phyloP scores from a whole-genome alignment of 92 coral and sea anemone genomes.

The Palythoa heliodiscus region DNA sequence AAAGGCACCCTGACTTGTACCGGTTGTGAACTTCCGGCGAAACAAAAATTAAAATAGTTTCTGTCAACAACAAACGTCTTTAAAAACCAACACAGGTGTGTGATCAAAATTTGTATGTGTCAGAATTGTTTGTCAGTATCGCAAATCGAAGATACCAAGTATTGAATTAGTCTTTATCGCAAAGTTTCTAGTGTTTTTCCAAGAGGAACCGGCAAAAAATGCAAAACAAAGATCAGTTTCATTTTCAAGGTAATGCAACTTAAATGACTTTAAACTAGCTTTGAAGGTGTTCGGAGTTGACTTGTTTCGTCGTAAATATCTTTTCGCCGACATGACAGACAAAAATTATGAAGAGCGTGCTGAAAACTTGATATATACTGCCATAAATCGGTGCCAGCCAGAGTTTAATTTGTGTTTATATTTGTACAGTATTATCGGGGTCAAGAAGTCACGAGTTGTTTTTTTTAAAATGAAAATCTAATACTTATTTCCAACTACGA shows the following conservation, averaged over 20 bases:
- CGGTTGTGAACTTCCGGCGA: neutral
- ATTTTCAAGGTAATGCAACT: neutral
- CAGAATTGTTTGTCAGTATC: neutral
- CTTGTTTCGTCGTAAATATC: constrained; percentile 1
- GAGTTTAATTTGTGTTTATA: too few relatives aligned
- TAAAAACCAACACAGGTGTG: neutral
- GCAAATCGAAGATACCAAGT: neutral
- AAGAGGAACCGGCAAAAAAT: neutral
- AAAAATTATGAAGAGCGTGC: constrained; percentile 19
- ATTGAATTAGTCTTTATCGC: neutral
- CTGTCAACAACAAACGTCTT: neutral
- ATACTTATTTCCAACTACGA: too few relatives aligned
- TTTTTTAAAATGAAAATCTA: too few relatives aligned
- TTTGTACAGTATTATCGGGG: too few relatives aligned
- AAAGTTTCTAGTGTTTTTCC: neutral
- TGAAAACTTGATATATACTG: neutral
- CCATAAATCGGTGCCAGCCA: too few relatives aligned
- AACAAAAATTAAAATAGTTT: neutral
- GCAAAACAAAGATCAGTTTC: neutral
- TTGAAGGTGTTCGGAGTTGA: neutral
- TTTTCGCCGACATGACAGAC: neutral
- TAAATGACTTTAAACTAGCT: neutral
- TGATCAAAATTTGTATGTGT: neutral
- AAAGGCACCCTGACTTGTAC: too few relatives aligned
- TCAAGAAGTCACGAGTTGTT: too few relatives aligned